phyloP scores from a whole-genome alignment of 2,797 vertebrate genomes.

The Iguana delicatissima region DNA sequence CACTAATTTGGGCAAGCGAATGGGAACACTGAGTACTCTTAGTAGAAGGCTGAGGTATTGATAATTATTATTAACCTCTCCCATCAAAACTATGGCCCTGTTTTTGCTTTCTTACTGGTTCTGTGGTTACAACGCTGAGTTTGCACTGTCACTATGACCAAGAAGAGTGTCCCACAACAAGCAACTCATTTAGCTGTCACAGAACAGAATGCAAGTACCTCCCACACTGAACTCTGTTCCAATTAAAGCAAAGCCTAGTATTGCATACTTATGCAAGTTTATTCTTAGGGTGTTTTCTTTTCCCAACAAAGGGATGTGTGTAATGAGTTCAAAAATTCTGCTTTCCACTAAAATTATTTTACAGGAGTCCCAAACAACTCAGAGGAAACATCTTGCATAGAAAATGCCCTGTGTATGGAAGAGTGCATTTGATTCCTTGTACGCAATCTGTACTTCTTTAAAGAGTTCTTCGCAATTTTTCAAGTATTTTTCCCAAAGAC shows the following conservation, averaged over 20 bases:
- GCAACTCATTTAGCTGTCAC: not conserved
- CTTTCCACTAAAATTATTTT: not conserved
- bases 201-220: slow-evolving; percentile 2
- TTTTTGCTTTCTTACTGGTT: not conserved
- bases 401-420: not conserved
- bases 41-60: not conserved
- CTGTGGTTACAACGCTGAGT: not conserved
- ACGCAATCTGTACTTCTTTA: not conserved
- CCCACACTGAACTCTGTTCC: slow-evolving; percentile 15
- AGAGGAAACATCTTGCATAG: not conserved
- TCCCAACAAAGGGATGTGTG: not conserved
- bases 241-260: not conserved
- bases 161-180: slow-evolving; percentile 3
- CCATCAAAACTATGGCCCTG: not conserved
- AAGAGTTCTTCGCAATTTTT: not conserved
- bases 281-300: not conserved
- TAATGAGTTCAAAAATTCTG: not conserved
- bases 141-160: slow-evolving; percentile 36
- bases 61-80: not conserved
- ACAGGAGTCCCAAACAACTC: not conserved
- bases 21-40: not conserved
- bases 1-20: not conserved
- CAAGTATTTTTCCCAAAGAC: not conserved
- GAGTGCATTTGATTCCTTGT: not conserved
- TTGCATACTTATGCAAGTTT: not conserved